Conservation (phyloP, 2,888 invertebrate genomes). For the Meteorus colon region DNA sequence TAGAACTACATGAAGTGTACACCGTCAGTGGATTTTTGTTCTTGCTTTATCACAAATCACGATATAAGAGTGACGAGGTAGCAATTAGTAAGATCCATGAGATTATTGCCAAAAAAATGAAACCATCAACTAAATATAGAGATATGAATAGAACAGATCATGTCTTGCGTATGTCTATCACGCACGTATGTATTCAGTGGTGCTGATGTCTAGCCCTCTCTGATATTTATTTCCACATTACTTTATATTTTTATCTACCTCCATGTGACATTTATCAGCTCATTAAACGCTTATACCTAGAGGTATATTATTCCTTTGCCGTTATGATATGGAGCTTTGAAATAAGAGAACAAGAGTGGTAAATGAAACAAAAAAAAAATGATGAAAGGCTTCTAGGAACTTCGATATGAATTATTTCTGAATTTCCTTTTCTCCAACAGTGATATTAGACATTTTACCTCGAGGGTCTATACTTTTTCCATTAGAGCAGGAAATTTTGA, state of each 20-base stretch:
- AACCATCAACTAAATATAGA: too few relatives aligned
- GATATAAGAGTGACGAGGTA: too few relatives aligned
- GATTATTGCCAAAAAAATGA: too few relatives aligned
- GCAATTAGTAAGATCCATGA: too few relatives aligned
- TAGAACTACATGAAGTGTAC: too few relatives aligned
- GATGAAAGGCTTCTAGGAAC: constrained; percentile 30
- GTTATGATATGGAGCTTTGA: constrained; percentile 13
- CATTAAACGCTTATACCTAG: constrained; percentile 20
- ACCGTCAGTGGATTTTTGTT: too few relatives aligned
- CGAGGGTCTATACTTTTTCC: constrained; percentile 23
- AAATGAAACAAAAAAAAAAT: constrained; percentile 4
- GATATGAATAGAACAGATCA: too few relatives aligned
- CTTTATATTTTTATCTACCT: not conserved
- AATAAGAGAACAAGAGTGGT: not conserved
- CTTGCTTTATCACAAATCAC: too few relatives aligned
- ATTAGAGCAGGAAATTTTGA: constrained; percentile 21
- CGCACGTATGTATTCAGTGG: too few relatives aligned
- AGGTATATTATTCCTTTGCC: constrained; percentile 31
- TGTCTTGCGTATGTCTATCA: too few relatives aligned
- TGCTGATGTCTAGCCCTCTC: not conserved
- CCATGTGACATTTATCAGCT: constrained; percentile 27
- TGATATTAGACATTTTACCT: constrained; percentile 9
- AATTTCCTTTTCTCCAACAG: constrained; percentile 19
- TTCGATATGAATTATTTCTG: constrained; percentile 40
- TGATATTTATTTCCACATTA: constrained; percentile 34